A percentile compares a stretch with the other conserved stretches of the same genome.
Evolutionary conservation across 1,140 invertebrate species (phyloP).

Genomic region (Drosophila asahinai): DNA sequence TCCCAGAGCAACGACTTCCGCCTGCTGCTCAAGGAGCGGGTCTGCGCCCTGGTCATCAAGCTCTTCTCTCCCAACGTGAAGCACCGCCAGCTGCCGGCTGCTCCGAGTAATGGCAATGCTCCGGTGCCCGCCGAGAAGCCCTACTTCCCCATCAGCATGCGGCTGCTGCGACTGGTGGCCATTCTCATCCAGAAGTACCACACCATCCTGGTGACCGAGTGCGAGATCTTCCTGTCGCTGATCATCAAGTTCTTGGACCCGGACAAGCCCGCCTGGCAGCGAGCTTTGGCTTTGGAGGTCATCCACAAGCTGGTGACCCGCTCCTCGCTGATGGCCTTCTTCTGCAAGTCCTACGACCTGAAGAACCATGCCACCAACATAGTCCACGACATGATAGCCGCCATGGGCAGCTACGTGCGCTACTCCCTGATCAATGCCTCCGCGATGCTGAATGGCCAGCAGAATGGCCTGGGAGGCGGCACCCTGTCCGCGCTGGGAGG

Average conservation of each 20-base stretch:
- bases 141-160: slow-evolving; percentile 98
- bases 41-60: slow-evolving; percentile 98
- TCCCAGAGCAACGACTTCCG: slow-evolving; percentile 94
- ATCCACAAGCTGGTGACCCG: slow-evolving; percentile 97
- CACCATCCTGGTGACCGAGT: slow-evolving; percentile 97
- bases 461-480: slow-evolving; percentile 84
- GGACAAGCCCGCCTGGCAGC: slow-evolving; percentile 98
- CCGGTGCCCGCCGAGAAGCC: slow-evolving; percentile 93
- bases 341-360: slow-evolving; percentile 97
- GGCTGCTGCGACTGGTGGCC: slow-evolving; percentile 96
- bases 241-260: slow-evolving; percentile 98
- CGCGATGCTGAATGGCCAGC: slow-evolving; percentile 86
- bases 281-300: slow-evolving; percentile 97
- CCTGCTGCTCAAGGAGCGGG: slow-evolving; percentile 97
- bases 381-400: slow-evolving; percentile 98
- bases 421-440: slow-evolving; percentile 90
- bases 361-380: slow-evolving; percentile 96
- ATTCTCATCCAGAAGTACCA: slow-evolving; percentile 98
- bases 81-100: slow-evolving; percentile 89
- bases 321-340: slow-evolving; percentile 94
- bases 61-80: slow-evolving; percentile 98
- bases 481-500: slow-evolving; percentile 55
- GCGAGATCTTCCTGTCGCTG: slow-evolving; percentile 98
- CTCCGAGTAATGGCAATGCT: slow-evolving; percentile 82
- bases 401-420: slow-evolving; percentile 97